Evolutionary conservation across 1,140 invertebrate species (phyloP).

Genomic region (Calliphora vicina): DNA sequence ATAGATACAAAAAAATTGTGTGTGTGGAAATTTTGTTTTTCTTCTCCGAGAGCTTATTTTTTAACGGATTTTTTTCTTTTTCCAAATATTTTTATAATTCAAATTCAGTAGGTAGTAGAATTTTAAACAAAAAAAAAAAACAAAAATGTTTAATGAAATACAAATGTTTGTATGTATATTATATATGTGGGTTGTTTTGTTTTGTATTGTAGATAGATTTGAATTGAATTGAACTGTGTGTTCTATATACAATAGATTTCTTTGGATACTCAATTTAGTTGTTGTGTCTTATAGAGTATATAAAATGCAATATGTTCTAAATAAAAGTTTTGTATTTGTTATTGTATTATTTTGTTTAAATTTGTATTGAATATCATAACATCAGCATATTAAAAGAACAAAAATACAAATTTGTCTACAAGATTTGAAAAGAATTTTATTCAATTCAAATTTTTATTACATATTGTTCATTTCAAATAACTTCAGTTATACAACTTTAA

Average conservation of each 20-base stretch:
- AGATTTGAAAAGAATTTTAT: too few species aligned
- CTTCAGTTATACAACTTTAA: too few species aligned
- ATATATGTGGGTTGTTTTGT: slow-evolving; percentile 18
- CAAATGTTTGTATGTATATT: not conserved
- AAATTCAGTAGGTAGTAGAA: not conserved
- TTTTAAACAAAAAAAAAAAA: not conserved
- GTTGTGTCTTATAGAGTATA: not conserved
- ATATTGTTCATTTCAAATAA: too few species aligned
- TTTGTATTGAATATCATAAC: slow-evolving; percentile 23
- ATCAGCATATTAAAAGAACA: too few species aligned
- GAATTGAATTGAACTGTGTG: too few species aligned
- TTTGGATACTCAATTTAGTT: not conserved
- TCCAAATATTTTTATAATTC: not conserved
- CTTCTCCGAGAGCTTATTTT: not conserved
- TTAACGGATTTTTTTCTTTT: not conserved
- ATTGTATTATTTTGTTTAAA: not conserved
- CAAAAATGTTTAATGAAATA: not conserved
- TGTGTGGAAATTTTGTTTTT: slow-evolving; percentile 27
- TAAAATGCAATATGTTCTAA: slow-evolving; percentile 7
- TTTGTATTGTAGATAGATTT: not conserved
- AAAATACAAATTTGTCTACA: too few species aligned
- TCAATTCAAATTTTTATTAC: too few species aligned
- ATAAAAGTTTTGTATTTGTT: slow-evolving; percentile 8
- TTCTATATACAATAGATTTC: not conserved
- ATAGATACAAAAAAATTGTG: slow-evolving; percentile 38